Evolutionary conservation across 2,113 vertebrate species (phyloP).

Genomic region (Triplophysa dalaica): DNA sequence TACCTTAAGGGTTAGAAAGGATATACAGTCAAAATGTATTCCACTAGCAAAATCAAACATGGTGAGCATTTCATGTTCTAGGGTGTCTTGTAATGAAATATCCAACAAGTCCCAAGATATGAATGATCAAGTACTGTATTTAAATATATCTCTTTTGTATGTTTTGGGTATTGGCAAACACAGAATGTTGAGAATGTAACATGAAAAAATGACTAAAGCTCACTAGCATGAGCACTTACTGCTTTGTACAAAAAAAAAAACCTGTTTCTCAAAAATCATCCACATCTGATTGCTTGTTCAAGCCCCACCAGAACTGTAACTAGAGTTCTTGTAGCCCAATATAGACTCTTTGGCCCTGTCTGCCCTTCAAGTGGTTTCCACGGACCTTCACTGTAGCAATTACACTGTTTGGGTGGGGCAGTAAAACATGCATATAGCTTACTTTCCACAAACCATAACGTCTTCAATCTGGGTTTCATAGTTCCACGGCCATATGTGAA

Average conservation of each 20-base stretch:
- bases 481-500: background rate
- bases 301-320: conserved; percentile 44
- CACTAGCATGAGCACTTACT: background rate
- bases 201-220: background rate
- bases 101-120: too few species aligned
- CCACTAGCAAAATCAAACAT: too few species aligned
- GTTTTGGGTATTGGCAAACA: too few species aligned
- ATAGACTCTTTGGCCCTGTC: conserved; percentile 54
- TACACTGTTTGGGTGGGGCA: conserved; percentile 71
- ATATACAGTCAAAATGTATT: too few species aligned
- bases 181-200: too few species aligned
- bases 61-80: too few species aligned
- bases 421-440: conserved; percentile 64
- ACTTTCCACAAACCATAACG: conserved; percentile 68
- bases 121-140: too few species aligned
- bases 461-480: conserved; percentile 54
- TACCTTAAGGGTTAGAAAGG: too few species aligned
- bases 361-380: conserved; percentile 69
- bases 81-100: too few species aligned
- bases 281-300: conserved; percentile 20
- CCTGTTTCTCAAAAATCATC: background rate
- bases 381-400: conserved; percentile 63
- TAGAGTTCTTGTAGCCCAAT: conserved; percentile 43
- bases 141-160: too few species aligned
- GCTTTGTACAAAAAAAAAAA: background rate